These are phyloP conservation scores for Drosophila biarmipes DNA, from an alignment of 1,140 invertebrate species.

Conservation along the genomic window DNA sequence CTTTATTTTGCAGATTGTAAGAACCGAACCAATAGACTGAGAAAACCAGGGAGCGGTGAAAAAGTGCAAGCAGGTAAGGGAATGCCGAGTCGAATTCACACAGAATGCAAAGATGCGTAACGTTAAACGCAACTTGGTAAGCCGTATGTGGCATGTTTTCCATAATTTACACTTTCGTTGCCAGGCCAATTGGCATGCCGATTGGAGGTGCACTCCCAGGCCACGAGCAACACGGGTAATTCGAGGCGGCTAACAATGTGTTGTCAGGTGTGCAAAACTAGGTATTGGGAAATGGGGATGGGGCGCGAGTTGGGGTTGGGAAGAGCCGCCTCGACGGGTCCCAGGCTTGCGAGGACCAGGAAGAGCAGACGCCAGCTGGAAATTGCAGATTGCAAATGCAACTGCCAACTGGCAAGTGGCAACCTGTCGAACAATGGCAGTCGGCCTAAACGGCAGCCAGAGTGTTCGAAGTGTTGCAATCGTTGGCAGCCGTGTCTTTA, in stretches of 20 bases:
- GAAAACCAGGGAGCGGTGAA: conserved; percentile 52
- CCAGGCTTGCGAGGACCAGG: conserved; percentile 45
- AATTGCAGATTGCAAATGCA: conserved; percentile 54
- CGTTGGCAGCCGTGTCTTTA: conserved; percentile 50
- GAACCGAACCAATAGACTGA: conserved; percentile 17
- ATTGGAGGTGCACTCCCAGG: conserved; percentile 30
- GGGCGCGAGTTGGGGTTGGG: background rate
- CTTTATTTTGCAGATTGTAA: conserved; percentile 42
- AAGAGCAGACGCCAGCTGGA: conserved; percentile 34
- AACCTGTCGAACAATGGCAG: conserved; percentile 27
- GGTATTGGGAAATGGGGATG: background rate
- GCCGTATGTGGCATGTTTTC: conserved; percentile 19
- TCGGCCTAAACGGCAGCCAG: conserved; percentile 24
- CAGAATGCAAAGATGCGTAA: conserved; percentile 75
- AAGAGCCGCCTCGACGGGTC: conserved; percentile 1
- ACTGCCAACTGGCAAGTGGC: conserved; percentile 13
- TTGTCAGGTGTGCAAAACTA: conserved; percentile 33
- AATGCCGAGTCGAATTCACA: conserved; percentile 45
- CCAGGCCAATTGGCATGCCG: conserved; percentile 58
- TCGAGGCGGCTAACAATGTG: conserved; percentile 70
- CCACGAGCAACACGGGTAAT: conserved; percentile 71
- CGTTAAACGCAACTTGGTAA: conserved; percentile 51
- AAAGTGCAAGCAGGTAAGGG: conserved; percentile 63
- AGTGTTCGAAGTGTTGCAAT: conserved; percentile 23
- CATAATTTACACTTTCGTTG: conserved; percentile 57